Percentiles rank a stretch among this genome's conserved stretches.
Evolutionary conservation across 2,797 vertebrate genomes (phyloP).

Genomic region (Sphenodon punctatus): DNA sequence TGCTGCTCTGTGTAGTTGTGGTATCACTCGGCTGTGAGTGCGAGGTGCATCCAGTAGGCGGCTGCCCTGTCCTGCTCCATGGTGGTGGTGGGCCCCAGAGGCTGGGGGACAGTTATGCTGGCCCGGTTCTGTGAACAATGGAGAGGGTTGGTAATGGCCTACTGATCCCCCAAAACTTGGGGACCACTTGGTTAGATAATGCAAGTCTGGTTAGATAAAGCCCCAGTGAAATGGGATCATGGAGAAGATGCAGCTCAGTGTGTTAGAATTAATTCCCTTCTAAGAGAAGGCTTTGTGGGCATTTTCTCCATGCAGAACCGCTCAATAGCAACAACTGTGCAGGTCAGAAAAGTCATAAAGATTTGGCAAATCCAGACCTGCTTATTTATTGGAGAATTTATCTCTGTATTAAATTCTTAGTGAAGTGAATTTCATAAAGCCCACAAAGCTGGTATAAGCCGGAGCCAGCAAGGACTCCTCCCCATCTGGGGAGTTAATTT

Average conservation of each 20-base stretch:
- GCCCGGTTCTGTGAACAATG: too few relatives aligned
- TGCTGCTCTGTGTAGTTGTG: too few relatives aligned
- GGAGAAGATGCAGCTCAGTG: neutral
- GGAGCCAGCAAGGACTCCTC: slow-evolving; percentile 6
- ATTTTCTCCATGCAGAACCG: neutral
- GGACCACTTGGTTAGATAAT: too few relatives aligned
- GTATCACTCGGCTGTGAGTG: too few relatives aligned
- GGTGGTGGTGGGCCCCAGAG: too few relatives aligned
- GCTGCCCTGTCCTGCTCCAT: too few relatives aligned
- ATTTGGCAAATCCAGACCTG: slow-evolving; percentile 27
- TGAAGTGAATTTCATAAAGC: slow-evolving; percentile 53
- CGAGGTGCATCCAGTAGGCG: too few relatives aligned
- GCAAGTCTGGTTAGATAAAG: too few relatives aligned
- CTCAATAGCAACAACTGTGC: slow-evolving; percentile 10
- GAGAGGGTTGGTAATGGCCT: too few relatives aligned
- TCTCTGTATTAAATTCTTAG: slow-evolving; percentile 57
- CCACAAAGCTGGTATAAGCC: slow-evolving; percentile 37
- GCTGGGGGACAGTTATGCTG: too few relatives aligned
- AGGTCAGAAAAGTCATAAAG: slow-evolving; percentile 31
- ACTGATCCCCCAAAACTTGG: too few relatives aligned
- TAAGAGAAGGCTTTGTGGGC: slow-evolving; percentile 16
- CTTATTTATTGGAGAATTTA: slow-evolving; percentile 63
- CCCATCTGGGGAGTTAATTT: slow-evolving; percentile 25
- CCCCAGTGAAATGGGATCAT: too few relatives aligned
- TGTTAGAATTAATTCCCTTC: slow-evolving; percentile 47